Evolutionary conservation across 2,113 vertebrate species (phyloP).

Genomic region (Bubo scandiacus): DNA sequence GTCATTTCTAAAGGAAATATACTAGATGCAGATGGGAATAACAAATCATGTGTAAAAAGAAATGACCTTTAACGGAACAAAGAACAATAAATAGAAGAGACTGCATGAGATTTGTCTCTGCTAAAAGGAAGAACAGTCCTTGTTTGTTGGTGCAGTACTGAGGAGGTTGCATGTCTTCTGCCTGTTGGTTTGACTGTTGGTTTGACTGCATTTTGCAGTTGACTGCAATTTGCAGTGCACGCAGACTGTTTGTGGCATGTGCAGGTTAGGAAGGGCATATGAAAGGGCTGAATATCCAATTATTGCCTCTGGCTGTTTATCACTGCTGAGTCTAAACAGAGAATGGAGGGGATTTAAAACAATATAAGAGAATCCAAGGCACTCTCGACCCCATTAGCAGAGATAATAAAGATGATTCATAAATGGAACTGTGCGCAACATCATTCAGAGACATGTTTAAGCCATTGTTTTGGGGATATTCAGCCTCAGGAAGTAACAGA

Average conservation of each 20-base stretch:
- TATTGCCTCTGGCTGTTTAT: conserved; percentile 3
- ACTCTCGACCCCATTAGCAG: background rate
- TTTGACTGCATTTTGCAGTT: background rate
- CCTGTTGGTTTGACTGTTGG: background rate
- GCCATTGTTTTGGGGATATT: background rate
- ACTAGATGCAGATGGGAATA: background rate
- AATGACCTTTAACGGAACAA: background rate
- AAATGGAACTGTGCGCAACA: background rate
- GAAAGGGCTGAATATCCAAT: background rate
- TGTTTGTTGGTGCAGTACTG: background rate
- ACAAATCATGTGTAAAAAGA: conserved; percentile 9
- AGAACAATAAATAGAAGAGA: background rate
- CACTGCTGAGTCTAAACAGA: background rate
- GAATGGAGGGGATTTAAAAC: background rate
- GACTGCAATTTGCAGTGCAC: background rate
- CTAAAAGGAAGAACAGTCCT: background rate
- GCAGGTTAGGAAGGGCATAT: background rate
- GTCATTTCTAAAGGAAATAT: conserved; percentile 14
- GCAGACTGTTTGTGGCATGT: background rate
- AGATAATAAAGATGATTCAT: conserved; percentile 29
- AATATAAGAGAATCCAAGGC: background rate
- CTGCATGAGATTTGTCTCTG: background rate
- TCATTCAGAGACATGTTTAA: background rate
- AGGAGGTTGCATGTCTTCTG: background rate
- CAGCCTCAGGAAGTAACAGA: background rate